phyloP scores from a whole-genome alignment of 2,797 vertebrate genomes.

The Typhlichthys subterraneus region DNA sequence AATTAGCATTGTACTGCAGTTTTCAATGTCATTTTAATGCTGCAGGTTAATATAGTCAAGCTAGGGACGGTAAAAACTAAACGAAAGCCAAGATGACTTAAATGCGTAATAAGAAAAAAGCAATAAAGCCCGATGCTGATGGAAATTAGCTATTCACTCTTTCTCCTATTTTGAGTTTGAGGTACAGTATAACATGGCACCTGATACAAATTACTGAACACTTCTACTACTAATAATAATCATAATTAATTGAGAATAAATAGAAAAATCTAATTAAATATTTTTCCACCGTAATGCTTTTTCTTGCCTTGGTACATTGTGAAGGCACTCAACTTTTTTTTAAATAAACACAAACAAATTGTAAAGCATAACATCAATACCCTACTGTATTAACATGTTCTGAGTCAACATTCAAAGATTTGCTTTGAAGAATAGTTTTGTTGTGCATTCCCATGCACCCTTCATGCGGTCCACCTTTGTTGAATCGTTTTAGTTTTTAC shows the following conservation, averaged over 20 bases:
- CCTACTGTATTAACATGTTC: conserved; percentile 4
- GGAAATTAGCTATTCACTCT: too few species aligned
- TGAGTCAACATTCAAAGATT: conserved; percentile 17
- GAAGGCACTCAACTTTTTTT: conserved; percentile 59
- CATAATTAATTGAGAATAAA: not conserved
- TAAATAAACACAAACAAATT: conserved; percentile 13
- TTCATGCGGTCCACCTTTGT: conserved; percentile 38
- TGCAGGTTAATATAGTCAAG: not conserved
- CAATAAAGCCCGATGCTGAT: too few species aligned
- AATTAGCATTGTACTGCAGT: too few species aligned
- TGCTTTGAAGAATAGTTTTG: not conserved
- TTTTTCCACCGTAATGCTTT: conserved; percentile 16
- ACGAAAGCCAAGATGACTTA: not conserved
- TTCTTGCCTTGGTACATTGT: conserved; percentile 17
- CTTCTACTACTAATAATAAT: too few species aligned
- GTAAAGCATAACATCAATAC: conserved; percentile 13
- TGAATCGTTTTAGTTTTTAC: conserved; percentile 10
- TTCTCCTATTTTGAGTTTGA: too few species aligned
- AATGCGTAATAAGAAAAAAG: too few species aligned
- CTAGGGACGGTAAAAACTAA: not conserved
- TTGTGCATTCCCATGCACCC: conserved; percentile 38
- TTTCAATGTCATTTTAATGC: not conserved
- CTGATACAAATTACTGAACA: too few species aligned
- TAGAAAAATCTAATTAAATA: conserved; percentile 16
- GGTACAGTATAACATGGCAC: too few species aligned